phyloP scores from a whole-genome alignment of 2,888 invertebrate species.

The Zele albiditarsus region DNA sequence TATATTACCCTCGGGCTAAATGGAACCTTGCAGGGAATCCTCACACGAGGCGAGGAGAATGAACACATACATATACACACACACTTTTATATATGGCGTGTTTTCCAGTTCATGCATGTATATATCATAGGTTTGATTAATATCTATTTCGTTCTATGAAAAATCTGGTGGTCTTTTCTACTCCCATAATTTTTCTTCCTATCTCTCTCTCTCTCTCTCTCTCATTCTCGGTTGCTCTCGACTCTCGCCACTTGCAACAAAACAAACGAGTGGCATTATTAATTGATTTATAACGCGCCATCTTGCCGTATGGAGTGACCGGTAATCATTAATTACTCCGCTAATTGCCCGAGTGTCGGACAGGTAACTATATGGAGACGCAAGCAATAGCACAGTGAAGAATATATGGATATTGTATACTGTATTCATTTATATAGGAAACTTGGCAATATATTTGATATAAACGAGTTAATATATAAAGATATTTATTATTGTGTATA shows the following conservation, averaged over 20 bases:
- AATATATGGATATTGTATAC: constrained; percentile 29
- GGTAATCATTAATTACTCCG: constrained; percentile 58
- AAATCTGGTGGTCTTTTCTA: constrained; percentile 16
- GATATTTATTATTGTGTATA: constrained; percentile 6
- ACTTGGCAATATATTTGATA: not conserved
- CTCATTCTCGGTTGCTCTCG: too few relatives aligned
- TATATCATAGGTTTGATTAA: constrained; percentile 57
- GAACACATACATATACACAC: constrained; percentile 18
- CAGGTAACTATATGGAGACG: constrained; percentile 46
- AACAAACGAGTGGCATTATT: constrained; percentile 59
- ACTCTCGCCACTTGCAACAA: constrained; percentile 40
- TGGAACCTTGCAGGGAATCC: not conserved
- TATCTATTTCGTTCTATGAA: constrained; percentile 48
- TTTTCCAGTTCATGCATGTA: constrained; percentile 41
- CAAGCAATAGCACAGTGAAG: constrained; percentile 16
- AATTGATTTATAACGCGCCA: constrained; percentile 62
- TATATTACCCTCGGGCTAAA: constrained; percentile 33
- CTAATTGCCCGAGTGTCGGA: constrained; percentile 57
- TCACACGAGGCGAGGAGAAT: not conserved
- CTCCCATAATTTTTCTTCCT: not conserved
- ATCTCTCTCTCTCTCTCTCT: not conserved
- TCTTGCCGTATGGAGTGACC: constrained; percentile 55
- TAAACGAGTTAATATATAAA: constrained; percentile 3
- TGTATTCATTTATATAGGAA: constrained; percentile 23
- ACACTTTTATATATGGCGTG: constrained; percentile 41